Evolutionary conservation across 37 sponge, comb jelly and placozoan species (phyloP).

Genomic region (Chondrilla cf. caribensis): DNA sequence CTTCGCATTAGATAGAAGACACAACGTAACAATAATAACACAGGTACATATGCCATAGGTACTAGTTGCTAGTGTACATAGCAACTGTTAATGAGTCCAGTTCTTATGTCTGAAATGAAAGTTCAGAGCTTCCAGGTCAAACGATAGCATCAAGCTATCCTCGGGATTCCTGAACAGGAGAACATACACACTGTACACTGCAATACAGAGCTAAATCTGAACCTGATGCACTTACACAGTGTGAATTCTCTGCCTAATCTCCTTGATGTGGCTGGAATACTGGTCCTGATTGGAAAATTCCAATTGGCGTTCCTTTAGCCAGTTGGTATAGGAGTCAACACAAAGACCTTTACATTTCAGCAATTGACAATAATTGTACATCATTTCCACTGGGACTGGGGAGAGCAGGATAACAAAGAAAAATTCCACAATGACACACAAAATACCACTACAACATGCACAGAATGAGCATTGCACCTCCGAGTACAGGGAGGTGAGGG

Average conservation of each 20-base stretch:
- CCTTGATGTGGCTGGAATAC: not conserved
- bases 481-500: no score
- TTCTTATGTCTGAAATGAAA: not conserved
- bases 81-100: not conserved
- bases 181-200: not conserved
- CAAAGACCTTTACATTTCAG: not conserved
- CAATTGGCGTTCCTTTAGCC: not conserved
- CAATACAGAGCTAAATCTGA: not conserved
- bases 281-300: not conserved
- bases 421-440: not conserved
- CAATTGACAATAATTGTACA: conserved; percentile 10
- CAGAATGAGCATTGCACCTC: no score
- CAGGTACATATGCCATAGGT: no score
- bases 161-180: not conserved
- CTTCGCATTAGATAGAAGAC: no score
- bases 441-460: no score
- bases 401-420: not conserved
- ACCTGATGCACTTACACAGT: not conserved
- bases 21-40: no score
- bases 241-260: not conserved
- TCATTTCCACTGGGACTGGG: not conserved
- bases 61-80: no score
- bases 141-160: not conserved
- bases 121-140: not conserved
- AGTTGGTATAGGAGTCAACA: not conserved